Evolutionary conservation across 2,113 vertebrate species (phyloP).

Genomic region (Perca fluviatilis): DNA sequence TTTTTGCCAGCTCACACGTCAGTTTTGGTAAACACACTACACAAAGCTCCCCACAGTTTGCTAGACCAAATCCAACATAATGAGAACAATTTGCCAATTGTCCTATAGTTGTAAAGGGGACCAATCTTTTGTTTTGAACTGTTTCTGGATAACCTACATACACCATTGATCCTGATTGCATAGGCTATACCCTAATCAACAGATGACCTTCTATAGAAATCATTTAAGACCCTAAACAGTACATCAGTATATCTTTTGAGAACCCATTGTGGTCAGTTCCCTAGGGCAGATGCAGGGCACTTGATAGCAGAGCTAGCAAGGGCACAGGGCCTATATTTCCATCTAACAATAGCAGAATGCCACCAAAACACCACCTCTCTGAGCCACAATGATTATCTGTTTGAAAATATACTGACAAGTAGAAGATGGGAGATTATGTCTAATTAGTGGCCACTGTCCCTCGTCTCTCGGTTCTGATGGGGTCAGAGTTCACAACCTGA

Average conservation of each 20-base stretch:
- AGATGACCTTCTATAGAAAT: background rate
- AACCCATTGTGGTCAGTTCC: background rate
- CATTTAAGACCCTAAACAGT: background rate
- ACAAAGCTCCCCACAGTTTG: slow-evolving; percentile 7
- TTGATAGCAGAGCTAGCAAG: slow-evolving; percentile 47
- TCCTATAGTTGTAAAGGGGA: slow-evolving; percentile 4
- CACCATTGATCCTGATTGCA: background rate
- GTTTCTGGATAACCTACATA: background rate
- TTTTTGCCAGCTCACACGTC: slow-evolving; percentile 6
- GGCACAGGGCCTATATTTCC: slow-evolving; percentile 44
- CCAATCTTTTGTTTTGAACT: slow-evolving; percentile 2
- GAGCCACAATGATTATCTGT: slow-evolving; percentile 55
- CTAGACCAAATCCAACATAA: background rate
- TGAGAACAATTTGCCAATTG: background rate
- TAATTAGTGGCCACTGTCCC: slow-evolving; percentile 72
- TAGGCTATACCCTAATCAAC: background rate
- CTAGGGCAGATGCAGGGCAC: slow-evolving; percentile 20
- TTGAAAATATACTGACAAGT: slow-evolving; percentile 70
- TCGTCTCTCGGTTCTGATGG: slow-evolving; percentile 47
- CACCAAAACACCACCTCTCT: slow-evolving; percentile 46
- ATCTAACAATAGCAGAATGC: slow-evolving; percentile 68
- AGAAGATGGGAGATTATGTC: slow-evolving; percentile 78
- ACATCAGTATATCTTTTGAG: background rate
- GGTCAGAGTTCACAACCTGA: slow-evolving; percentile 71
- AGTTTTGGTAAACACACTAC: slow-evolving; percentile 15